phyloP scores from a whole-genome alignment of 2,797 vertebrate species.

The Mycteria americana region DNA sequence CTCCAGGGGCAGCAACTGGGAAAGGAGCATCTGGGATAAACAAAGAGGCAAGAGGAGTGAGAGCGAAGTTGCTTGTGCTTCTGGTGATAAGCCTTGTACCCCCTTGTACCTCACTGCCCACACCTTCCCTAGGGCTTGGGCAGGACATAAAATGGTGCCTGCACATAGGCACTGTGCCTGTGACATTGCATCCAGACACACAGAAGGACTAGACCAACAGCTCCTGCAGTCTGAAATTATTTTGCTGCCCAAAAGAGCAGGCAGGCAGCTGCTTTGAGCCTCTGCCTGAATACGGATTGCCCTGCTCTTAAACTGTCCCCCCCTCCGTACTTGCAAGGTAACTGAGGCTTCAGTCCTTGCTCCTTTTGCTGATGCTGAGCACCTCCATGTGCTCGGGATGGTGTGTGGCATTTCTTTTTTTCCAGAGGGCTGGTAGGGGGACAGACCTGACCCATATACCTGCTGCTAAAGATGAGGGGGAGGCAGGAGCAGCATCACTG shows the following conservation, averaged over 20 bases:
- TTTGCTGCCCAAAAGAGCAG: neutral
- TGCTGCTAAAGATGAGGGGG: neutral
- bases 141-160: neutral
- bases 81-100: neutral
- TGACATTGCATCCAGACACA: neutral
- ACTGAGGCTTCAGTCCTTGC: neutral
- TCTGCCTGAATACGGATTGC: neutral
- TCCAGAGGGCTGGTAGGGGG: neutral
- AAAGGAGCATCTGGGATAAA: constrained; percentile 42
- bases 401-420: neutral
- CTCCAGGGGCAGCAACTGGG: constrained; percentile 49
- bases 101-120: neutral
- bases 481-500: neutral
- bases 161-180: neutral
- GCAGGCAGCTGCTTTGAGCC: neutral
- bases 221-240: neutral
- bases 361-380: neutral
- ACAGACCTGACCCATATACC: neutral
- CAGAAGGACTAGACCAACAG: neutral
- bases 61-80: neutral
- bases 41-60: neutral
- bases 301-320: neutral
- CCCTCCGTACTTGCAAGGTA: neutral
- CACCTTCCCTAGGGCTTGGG: neutral
- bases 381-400: neutral